These are phyloP conservation scores for Lasaia peninsularis DNA, from an alignment of 1,140 invertebrate species.

Conservation along the genomic window DNA sequence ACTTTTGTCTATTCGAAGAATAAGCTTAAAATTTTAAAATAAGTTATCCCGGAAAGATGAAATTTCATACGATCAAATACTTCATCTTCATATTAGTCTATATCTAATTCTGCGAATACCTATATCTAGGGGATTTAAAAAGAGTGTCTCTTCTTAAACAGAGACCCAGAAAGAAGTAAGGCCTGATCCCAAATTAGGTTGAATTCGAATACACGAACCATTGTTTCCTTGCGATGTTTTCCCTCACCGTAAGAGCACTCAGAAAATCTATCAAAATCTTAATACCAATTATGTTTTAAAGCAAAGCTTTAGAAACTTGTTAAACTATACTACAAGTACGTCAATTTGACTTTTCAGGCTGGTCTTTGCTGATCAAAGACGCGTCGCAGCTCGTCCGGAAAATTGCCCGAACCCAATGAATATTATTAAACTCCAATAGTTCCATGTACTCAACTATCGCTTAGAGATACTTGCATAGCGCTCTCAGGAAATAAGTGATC, in stretches of 20 bases:
- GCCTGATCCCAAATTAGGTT: too few species aligned
- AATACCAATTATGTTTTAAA: conserved; percentile 30
- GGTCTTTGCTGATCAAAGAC: conserved; percentile 68
- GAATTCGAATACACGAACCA: too few species aligned
- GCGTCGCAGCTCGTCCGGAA: conserved; percentile 67
- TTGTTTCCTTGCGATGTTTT: too few species aligned
- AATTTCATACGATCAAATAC: neutral
- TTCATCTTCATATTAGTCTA: too few species aligned
- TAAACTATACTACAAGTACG: conserved; percentile 51
- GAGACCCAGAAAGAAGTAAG: too few species aligned
- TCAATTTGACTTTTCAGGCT: conserved; percentile 62
- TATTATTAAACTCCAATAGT: conserved; percentile 77
- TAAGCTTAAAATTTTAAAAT: neutral
- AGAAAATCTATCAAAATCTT: too few species aligned
- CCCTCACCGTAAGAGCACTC: too few species aligned
- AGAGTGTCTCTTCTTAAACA: too few species aligned
- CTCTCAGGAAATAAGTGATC: conserved; percentile 17
- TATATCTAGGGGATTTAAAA: too few species aligned
- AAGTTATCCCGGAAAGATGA: neutral
- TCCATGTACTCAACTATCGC: conserved; percentile 62
- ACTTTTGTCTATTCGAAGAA: conserved; percentile 2
- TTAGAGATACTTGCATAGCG: conserved; percentile 34
- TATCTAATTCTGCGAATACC: too few species aligned
- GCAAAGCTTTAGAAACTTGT: conserved; percentile 38
- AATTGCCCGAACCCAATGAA: conserved; percentile 75